Evolutionary conservation across 2,113 vertebrate species (phyloP).

Genomic region (Rhegmatorhina hoffmannsi): DNA sequence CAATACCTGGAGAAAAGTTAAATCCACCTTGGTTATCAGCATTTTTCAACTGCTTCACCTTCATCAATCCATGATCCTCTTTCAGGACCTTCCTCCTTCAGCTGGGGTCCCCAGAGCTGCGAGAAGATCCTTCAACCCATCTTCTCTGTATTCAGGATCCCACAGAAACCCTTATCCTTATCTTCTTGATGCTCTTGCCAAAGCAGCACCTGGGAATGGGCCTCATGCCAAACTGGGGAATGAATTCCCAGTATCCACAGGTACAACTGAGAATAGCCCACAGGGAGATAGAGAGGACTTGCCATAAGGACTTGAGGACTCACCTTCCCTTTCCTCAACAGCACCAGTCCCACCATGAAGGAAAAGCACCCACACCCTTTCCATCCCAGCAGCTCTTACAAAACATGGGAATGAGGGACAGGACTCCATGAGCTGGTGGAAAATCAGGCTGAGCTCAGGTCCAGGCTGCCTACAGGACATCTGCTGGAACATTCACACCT

Average conservation of each 20-base stretch:
- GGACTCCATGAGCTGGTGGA: accelerated
- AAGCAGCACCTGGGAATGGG: not conserved
- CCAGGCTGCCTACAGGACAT: not conserved
- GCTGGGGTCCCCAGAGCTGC: not conserved
- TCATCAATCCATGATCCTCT: not conserved
- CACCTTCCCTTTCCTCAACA: not conserved
- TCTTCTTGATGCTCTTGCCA: not conserved
- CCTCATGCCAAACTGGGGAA: not conserved
- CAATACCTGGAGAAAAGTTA: not conserved
- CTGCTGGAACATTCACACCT: not conserved
- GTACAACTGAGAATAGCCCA: not conserved
- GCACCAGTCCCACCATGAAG: accelerated
- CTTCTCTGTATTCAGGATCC: not conserved
- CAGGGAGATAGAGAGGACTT: not conserved
- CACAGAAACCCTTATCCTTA: not conserved
- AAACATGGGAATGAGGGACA: not conserved
- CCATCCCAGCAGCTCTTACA: not conserved
- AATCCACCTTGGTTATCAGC: not conserved
- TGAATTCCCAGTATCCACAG: too few species aligned
- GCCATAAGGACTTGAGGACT: not conserved
- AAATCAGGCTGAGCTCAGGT: not conserved
- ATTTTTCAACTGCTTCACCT: not conserved
- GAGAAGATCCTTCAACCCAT: not conserved
- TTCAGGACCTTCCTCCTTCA: not conserved
- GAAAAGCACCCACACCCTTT: not conserved